Percentiles rank a stretch among this genome's conserved stretches.
Conservation (phyloP, 2,113 vertebrate genomes). For the Boulengeromyrus knoepffleri region DNA sequence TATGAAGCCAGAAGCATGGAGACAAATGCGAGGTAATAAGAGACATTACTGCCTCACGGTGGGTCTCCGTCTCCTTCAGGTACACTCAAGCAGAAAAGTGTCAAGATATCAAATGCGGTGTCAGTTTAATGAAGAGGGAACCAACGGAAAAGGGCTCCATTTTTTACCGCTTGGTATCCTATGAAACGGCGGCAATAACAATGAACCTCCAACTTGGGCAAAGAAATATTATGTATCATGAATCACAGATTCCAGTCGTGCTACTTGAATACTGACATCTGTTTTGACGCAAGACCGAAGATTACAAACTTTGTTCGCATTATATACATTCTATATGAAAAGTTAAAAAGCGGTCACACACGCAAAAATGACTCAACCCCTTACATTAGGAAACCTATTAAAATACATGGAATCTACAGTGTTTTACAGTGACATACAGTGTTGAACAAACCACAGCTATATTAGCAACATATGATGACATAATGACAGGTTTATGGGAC, state of each 20-base stretch:
- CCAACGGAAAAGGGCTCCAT: background rate
- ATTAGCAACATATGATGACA: background rate
- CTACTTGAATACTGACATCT: background rate
- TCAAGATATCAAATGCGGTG: conserved; percentile 33
- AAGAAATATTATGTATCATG: background rate
- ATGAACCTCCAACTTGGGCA: background rate
- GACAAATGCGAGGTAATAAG: conserved; percentile 39
- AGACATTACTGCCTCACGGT: conserved; percentile 40
- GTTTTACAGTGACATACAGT: background rate
- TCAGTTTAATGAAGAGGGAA: conserved; percentile 1
- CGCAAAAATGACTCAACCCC: background rate
- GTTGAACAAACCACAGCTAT: background rate
- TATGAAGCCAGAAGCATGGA: conserved; percentile 43
- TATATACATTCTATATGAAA: background rate
- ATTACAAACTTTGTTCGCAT: background rate
- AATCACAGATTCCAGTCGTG: background rate
- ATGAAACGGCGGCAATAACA: background rate
- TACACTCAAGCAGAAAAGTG: conserved; percentile 30
- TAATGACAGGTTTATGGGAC: background rate
- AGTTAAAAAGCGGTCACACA: background rate
- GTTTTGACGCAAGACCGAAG: background rate
- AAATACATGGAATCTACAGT: background rate
- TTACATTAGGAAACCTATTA: background rate
- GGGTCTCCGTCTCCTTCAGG: conserved; percentile 29
- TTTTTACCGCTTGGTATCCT: background rate